These are phyloP conservation scores for Drosophila acutilabella DNA, from an alignment of 2,888 invertebrate genomes.

Conservation along the genomic window DNA sequence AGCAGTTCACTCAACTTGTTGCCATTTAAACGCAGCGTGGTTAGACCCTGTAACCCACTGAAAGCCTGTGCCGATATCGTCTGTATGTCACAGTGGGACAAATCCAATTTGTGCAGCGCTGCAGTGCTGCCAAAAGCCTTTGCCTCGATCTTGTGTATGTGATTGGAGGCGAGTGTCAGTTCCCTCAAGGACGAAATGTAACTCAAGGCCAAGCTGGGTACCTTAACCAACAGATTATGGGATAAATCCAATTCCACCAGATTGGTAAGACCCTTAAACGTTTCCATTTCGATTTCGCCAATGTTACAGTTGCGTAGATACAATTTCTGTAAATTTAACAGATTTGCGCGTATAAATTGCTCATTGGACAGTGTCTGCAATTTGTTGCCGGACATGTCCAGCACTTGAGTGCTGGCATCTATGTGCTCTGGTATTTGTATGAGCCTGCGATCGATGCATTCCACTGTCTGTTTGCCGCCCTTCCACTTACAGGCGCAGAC, in stretches of 20 bases:
- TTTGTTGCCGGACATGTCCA: slow-evolving; percentile 95
- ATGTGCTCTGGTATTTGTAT: slow-evolving; percentile 94
- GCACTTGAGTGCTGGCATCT: slow-evolving; percentile 95
- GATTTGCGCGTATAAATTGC: slow-evolving; percentile 92
- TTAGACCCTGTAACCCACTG: slow-evolving; percentile 90
- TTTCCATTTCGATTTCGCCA: slow-evolving; percentile 93
- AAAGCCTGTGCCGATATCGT: slow-evolving; percentile 92
- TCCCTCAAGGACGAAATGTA: slow-evolving; percentile 93
- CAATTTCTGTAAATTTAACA: slow-evolving; percentile 94
- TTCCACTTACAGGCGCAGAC: slow-evolving; percentile 97
- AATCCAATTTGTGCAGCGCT: slow-evolving; percentile 92
- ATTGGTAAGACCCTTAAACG: slow-evolving; percentile 94
- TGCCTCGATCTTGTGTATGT: slow-evolving; percentile 91
- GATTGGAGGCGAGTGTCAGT: slow-evolving; percentile 92
- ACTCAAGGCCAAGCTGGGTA: slow-evolving; percentile 92
- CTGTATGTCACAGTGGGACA: slow-evolving; percentile 93
- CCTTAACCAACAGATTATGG: slow-evolving; percentile 91
- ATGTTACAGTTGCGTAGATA: slow-evolving; percentile 93
- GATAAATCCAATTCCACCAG: slow-evolving; percentile 95
- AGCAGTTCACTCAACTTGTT: slow-evolving; percentile 91
- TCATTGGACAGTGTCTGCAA: slow-evolving; percentile 93
- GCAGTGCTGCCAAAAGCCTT: slow-evolving; percentile 91
- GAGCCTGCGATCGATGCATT: slow-evolving; percentile 93
- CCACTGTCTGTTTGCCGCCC: slow-evolving; percentile 96
- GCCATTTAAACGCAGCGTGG: slow-evolving; percentile 92